Conservation (phyloP, 2,113 vertebrate genomes). For the Pipra filicauda region DNA sequence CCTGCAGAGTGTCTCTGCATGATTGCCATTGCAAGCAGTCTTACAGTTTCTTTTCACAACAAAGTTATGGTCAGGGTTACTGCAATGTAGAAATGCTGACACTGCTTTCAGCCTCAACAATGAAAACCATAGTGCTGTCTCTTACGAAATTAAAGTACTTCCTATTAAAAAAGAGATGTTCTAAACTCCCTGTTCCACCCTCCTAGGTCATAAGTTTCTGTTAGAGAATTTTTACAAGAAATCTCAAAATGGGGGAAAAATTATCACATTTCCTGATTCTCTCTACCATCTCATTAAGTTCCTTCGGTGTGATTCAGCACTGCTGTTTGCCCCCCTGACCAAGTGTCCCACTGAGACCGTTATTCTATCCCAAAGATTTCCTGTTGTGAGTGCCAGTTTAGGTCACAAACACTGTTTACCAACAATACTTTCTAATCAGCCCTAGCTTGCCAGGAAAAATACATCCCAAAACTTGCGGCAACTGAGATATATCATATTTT, state of each 20-base stretch:
- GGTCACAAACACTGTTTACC: background rate
- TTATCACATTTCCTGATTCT: background rate
- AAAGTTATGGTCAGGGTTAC: constrained; percentile 21
- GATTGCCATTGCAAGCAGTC: constrained; percentile 61
- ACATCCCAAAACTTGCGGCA: background rate
- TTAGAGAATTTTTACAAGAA: background rate
- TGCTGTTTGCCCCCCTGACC: background rate
- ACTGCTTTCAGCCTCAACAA: background rate
- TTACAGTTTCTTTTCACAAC: constrained; percentile 61
- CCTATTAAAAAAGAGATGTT: background rate
- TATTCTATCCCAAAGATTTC: background rate
- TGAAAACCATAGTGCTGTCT: background rate
- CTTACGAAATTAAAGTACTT: constrained; percentile 13
- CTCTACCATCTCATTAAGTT: background rate
- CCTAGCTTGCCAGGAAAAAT: background rate
- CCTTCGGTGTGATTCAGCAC: background rate
- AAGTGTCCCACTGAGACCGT: background rate
- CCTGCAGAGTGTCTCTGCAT: constrained; percentile 67
- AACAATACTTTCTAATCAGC: background rate
- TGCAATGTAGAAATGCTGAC: background rate
- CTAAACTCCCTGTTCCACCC: background rate
- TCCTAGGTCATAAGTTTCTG: background rate
- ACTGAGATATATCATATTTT: background rate
- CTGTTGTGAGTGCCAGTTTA: background rate
- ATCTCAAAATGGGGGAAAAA: background rate